Percentiles rank a stretch among this genome's conserved stretches.
Conservation (phyloP, 2,888 invertebrate genomes). For the Galeruca laticollis region DNA sequence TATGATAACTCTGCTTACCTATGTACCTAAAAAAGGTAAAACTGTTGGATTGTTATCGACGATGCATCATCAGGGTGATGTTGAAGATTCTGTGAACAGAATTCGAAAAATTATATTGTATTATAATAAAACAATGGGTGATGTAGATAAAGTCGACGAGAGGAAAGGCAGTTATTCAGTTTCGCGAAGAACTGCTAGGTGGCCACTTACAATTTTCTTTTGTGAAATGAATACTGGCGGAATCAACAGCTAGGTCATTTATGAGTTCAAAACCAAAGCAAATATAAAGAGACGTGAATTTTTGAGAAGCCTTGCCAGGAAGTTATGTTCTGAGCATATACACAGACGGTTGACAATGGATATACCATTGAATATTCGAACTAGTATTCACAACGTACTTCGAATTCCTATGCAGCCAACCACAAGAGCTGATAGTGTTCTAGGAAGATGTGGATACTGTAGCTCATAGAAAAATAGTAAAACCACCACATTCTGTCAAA, state of each 20-base stretch:
- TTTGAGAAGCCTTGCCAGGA: not conserved
- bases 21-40: constrained; percentile 17
- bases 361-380: constrained; percentile 24
- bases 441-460: constrained; percentile 25
- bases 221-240: not conserved
- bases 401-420: too few species aligned
- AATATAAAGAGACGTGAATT: not conserved
- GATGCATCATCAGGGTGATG: constrained; percentile 15
- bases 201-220: too few species aligned
- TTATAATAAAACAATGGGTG: constrained; percentile 21
- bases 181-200: constrained; percentile 21
- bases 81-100: constrained; percentile 16
- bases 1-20: constrained; percentile 18
- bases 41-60: constrained; percentile 12
- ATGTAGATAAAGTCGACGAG: constrained; percentile 22
- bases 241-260: too few species aligned
- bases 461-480: constrained; percentile 19
- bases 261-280: not conserved
- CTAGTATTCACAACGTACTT: constrained; percentile 14
- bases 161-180: constrained; percentile 24
- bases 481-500: constrained; percentile 16
- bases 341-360: too few species aligned
- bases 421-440: too few species aligned
- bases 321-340: too few species aligned
- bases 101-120: constrained; percentile 17